Conservation (phyloP, 2,888 invertebrate species). For the Oxyscelio sp. region DNA sequence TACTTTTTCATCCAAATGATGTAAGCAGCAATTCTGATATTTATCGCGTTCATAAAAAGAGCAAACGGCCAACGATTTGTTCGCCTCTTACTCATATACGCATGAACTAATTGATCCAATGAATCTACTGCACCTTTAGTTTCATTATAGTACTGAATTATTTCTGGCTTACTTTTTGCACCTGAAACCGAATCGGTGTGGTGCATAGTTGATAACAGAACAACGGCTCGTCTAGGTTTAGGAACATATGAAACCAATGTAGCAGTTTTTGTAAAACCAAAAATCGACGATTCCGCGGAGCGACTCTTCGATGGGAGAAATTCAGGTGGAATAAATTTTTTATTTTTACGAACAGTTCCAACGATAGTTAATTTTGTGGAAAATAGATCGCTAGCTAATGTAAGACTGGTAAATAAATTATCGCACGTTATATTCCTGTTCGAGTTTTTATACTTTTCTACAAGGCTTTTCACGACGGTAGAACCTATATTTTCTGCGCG, state of each 20-base stretch:
- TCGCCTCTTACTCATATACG: slow-evolving; percentile 7
- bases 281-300: not conserved
- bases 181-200: not conserved
- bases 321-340: not conserved
- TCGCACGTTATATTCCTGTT: slow-evolving; percentile 3
- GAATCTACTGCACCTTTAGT: slow-evolving; percentile 20
- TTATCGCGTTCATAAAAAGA: slow-evolving; percentile 4
- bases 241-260: slow-evolving; percentile 45
- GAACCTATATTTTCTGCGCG: not conserved
- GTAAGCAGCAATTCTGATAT: not conserved
- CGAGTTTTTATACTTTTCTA: not conserved
- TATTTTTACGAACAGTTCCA: not conserved
- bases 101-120: slow-evolving; percentile 23
- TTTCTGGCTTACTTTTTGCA: slow-evolving; percentile 22
- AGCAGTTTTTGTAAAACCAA: slow-evolving; percentile 9
- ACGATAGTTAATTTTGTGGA: not conserved
- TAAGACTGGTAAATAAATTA: not conserved
- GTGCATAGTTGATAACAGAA: slow-evolving; percentile 18
- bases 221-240: not conserved
- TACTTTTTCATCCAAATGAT: not conserved
- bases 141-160: slow-evolving; percentile 24
- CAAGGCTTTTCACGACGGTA: not conserved
- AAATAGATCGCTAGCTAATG: not conserved
- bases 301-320: not conserved
- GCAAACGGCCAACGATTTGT: slow-evolving; percentile 25